Conservation (phyloP, 2,888 invertebrate genomes). For the Stomorhina lunata region DNA sequence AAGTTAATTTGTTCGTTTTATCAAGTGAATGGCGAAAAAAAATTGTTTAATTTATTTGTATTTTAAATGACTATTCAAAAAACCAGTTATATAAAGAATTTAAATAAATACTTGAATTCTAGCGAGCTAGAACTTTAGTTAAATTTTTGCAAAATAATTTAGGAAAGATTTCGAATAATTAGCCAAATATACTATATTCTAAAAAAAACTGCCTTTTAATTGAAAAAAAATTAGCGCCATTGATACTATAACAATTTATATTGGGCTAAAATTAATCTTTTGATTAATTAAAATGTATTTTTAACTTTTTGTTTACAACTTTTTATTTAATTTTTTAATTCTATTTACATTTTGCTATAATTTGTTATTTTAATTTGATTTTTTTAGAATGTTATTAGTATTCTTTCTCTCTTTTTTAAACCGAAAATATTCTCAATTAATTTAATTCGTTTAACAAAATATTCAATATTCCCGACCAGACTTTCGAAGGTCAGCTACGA, state of each 20-base stretch:
- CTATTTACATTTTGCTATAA: not conserved
- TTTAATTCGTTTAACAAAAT: slow-evolving; percentile 24
- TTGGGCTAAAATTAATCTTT: too few species aligned
- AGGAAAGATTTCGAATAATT: not conserved
- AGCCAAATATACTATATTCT: too few species aligned
- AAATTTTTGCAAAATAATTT: not conserved
- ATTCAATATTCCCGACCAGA: slow-evolving; percentile 38
- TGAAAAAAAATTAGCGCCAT: too few species aligned
- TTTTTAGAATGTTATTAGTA: too few species aligned
- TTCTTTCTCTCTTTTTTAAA: not conserved
- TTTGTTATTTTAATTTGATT: too few species aligned
- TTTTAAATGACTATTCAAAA: not conserved
- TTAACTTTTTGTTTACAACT: too few species aligned
- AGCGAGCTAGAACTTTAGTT: not conserved
- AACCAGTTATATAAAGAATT: not conserved
- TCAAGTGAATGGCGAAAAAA: slow-evolving; percentile 5
- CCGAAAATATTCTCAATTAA: not conserved
- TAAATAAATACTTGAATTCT: not conserved
- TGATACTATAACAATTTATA: too few species aligned
- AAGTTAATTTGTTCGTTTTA: not conserved
- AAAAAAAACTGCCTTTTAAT: too few species aligned
- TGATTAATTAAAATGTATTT: too few species aligned
- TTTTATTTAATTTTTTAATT: too few species aligned
- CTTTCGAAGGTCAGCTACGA: slow-evolving; percentile 57
- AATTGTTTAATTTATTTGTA: not conserved